Evolutionary conservation across 2,113 vertebrate genomes (phyloP).

Genomic region (Tyto alba): DNA sequence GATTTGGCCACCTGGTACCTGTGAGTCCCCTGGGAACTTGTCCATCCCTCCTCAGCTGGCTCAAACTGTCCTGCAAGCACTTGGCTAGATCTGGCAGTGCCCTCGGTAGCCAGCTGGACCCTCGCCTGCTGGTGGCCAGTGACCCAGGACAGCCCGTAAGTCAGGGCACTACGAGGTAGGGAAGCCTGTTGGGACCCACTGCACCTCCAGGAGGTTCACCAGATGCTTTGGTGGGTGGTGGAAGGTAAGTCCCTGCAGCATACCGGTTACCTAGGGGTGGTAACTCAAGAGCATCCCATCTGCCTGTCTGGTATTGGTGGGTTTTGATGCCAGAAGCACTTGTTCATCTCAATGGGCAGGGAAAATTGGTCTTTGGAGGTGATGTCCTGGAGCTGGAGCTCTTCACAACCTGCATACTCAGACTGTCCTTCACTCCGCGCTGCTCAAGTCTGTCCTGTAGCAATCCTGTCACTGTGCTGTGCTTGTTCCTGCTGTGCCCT

Average conservation of each 20-base stretch:
- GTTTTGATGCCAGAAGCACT: neutral
- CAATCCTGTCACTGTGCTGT: neutral
- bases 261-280: neutral
- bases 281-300: neutral
- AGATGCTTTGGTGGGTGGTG: neutral
- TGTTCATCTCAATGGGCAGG: neutral
- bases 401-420: neutral
- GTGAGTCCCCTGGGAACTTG: neutral
- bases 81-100: neutral
- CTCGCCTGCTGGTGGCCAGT: neutral
- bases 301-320: neutral
- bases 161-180: neutral
- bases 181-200: neutral
- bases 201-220: neutral
- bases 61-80: rapidly evolving
- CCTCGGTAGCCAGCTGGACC: neutral
- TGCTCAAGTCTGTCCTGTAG: neutral
- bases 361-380: neutral
- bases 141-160: neutral
- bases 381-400: neutral
- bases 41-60: neutral
- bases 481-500: neutral
- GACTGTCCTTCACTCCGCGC: neutral
- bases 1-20: neutral
- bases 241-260: neutral